Conservation (phyloP, 2,797 vertebrate genomes). For the Crenichthys baileyi region DNA sequence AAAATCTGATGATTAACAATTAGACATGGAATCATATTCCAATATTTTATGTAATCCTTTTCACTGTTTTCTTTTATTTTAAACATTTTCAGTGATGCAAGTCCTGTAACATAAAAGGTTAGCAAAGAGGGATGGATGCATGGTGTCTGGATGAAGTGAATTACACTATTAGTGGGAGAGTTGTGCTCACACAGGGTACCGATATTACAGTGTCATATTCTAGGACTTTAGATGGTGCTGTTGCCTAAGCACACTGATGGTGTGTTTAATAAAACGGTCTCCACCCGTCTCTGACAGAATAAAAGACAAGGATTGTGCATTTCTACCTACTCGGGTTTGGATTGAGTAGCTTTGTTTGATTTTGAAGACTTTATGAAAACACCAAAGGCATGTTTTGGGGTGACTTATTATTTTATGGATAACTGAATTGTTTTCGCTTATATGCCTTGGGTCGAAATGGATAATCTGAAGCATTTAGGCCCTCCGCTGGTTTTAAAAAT, state of each 20-base stretch:
- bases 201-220: slow-evolving; percentile 23
- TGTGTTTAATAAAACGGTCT: slow-evolving; percentile 8
- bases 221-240: slow-evolving; percentile 74
- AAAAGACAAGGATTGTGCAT: slow-evolving; percentile 5
- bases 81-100: neutral
- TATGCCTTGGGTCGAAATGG: slow-evolving; percentile 24
- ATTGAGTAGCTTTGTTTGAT: slow-evolving; percentile 6
- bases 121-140: neutral
- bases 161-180: neutral
- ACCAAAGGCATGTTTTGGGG: neutral
- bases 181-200: neutral
- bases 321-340: neutral
- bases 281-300: slow-evolving; percentile 16
- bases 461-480: slow-evolving; percentile 21
- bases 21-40: neutral
- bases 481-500: slow-evolving; percentile 43
- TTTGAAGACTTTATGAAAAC: neutral
- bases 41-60: neutral
- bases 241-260: slow-evolving; percentile 59
- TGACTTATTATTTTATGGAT: neutral
- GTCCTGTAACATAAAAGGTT: neutral
- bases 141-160: neutral
- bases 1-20: neutral
- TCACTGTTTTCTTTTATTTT: neutral
- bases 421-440: neutral